Evolutionary conservation across 1,140 invertebrate species (phyloP).

Genomic region (Zaprionus nigranus): DNA sequence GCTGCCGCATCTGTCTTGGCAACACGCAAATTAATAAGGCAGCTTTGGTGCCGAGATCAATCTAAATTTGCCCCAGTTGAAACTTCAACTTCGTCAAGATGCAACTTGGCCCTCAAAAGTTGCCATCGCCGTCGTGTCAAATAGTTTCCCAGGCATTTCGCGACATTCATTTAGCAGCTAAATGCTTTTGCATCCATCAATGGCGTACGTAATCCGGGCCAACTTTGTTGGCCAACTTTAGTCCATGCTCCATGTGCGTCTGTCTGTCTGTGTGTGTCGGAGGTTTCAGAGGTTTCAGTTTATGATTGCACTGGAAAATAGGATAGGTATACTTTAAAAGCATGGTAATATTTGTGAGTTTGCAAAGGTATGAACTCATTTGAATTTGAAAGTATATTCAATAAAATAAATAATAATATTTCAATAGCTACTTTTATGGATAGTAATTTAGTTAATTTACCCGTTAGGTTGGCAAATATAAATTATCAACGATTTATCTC

Average conservation of each 20-base stretch:
- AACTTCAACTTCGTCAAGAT: constrained; percentile 56
- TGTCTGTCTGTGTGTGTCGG: background rate
- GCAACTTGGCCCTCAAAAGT: constrained; percentile 44
- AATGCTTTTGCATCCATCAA: constrained; percentile 53
- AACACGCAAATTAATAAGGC: constrained; percentile 76
- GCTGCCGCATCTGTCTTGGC: constrained; percentile 13
- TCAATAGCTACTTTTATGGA: too few relatives aligned
- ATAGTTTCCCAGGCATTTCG: constrained; percentile 45
- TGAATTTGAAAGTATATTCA: too few relatives aligned
- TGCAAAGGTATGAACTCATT: too few relatives aligned
- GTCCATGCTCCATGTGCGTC: background rate
- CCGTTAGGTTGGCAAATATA: too few relatives aligned
- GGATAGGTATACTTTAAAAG: background rate
- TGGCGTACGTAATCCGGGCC: constrained; percentile 20
- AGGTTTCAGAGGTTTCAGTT: background rate
- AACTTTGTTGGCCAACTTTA: constrained; percentile 38
- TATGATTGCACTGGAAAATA: background rate
- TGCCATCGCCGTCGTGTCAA: constrained; percentile 45
- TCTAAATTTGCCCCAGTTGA: constrained; percentile 65
- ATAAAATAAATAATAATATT: too few relatives aligned
- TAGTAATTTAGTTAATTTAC: too few relatives aligned
- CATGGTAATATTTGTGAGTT: background rate
- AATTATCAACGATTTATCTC: too few relatives aligned
- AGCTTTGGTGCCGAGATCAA: constrained; percentile 67
- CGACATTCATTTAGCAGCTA: constrained; percentile 40